Percentiles rank a stretch among this genome's conserved stretches.
Evolutionary conservation across 2,797 vertebrate genomes (phyloP).

Genomic region (Pyrocephalus nanus): DNA sequence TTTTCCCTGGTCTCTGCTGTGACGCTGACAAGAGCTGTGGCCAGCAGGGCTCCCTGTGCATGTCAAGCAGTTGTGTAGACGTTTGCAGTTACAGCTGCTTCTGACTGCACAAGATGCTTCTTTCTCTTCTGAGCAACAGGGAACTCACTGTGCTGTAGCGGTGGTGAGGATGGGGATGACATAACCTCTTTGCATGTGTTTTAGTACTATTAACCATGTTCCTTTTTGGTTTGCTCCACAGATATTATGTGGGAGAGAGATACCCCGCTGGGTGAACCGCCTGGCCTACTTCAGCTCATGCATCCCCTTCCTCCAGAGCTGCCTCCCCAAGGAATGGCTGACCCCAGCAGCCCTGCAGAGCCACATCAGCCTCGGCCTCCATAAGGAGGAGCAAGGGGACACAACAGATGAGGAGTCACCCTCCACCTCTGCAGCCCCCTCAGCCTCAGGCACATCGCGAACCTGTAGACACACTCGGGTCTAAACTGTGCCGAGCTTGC

Average conservation of each 20-base stretch:
- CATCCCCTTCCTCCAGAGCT: slow-evolving; percentile 94
- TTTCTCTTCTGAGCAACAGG: not conserved
- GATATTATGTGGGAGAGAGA: slow-evolving; percentile 91
- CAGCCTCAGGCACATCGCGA: slow-evolving; percentile 48
- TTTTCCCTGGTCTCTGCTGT: not conserved
- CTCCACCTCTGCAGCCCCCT: slow-evolving; percentile 77
- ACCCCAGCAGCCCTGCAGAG: slow-evolving; percentile 92
- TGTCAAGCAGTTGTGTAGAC: accelerated
- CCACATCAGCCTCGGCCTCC: slow-evolving; percentile 92
- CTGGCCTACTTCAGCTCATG: slow-evolving; percentile 96
- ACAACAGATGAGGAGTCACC: slow-evolving; percentile 85
- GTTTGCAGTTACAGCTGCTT: not conserved
- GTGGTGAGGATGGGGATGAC: not conserved
- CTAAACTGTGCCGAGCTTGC: not conserved
- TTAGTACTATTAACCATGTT: not conserved
- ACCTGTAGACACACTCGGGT: not conserved
- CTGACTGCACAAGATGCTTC: not conserved
- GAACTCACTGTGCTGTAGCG: not conserved
- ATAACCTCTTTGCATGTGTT: not conserved
- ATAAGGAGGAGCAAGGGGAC: slow-evolving; percentile 85
- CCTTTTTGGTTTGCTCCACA: slow-evolving; percentile 50
- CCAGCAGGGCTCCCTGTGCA: not conserved
- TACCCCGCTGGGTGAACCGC: slow-evolving; percentile 94
- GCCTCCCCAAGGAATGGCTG: slow-evolving; percentile 92
- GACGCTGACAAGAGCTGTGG: not conserved